Evolutionary conservation across 2,888 invertebrate genomes (phyloP).

Genomic region (Netelia fuscicornis): DNA sequence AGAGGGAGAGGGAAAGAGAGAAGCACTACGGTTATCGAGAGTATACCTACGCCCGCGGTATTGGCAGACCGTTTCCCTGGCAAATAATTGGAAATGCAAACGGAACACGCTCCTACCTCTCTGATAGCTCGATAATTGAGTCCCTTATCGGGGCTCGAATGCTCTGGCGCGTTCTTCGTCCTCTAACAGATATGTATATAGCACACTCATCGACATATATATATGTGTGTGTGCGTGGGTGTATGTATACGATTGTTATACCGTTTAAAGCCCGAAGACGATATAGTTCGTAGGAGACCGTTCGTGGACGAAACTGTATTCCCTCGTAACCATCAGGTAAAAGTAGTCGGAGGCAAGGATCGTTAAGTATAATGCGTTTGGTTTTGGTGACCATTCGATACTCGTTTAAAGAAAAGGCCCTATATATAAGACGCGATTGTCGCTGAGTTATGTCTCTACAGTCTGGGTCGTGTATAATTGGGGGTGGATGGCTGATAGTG

Average conservation of each 20-base stretch:
- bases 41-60: slow-evolving; percentile 77
- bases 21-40: slow-evolving; percentile 76
- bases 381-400: background rate
- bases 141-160: slow-evolving; percentile 84
- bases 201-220: slow-evolving; percentile 27
- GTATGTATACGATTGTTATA: background rate
- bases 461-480: slow-evolving; percentile 41
- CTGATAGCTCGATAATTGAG: slow-evolving; percentile 85
- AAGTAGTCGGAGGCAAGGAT: background rate
- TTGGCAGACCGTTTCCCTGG: slow-evolving; percentile 84
- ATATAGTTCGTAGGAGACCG: background rate
- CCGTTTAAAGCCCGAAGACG: slow-evolving; percentile 11
- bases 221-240: background rate
- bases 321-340: background rate
- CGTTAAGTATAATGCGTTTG: background rate
- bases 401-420: background rate
- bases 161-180: slow-evolving; percentile 69
- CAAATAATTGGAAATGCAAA: slow-evolving; percentile 85
- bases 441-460: slow-evolving; percentile 37
- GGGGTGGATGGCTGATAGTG: slow-evolving; percentile 25
- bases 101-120: slow-evolving; percentile 80
- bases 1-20: slow-evolving; percentile 44
- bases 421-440: background rate
- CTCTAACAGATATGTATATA: slow-evolving; percentile 30
- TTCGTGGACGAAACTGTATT: slow-evolving; percentile 4